Evolutionary conservation across 2,113 vertebrate genomes (phyloP).

Genomic region (Paedocypris sp.): DNA sequence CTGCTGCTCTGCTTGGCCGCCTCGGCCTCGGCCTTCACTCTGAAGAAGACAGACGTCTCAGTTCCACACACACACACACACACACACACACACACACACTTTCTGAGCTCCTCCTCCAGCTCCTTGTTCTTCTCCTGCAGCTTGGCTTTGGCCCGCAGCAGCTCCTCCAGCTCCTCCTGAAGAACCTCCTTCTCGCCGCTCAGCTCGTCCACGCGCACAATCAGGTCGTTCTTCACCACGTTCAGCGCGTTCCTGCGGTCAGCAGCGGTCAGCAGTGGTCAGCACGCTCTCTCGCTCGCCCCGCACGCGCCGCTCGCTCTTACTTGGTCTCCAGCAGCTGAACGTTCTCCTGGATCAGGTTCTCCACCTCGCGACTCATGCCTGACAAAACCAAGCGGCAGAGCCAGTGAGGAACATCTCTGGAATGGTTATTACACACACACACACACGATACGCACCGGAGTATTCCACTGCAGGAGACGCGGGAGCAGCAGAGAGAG

Average conservation of each 20-base stretch:
- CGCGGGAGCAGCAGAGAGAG: slow-evolving; percentile 74
- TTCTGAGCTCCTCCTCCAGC: slow-evolving; percentile 87
- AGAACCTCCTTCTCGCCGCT: slow-evolving; percentile 88
- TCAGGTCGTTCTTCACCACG: slow-evolving; percentile 96
- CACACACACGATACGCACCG: slow-evolving; percentile 84
- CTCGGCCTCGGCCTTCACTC: slow-evolving; percentile 78
- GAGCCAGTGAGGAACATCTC: no score
- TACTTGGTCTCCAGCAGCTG: slow-evolving; percentile 97
- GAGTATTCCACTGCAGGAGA: slow-evolving; percentile 97
- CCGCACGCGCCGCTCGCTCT: no score
- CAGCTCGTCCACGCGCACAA: slow-evolving; percentile 88
- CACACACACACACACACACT: slow-evolving; percentile 64
- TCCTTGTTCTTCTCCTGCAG: slow-evolving; percentile 80
- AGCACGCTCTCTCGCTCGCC: no score
- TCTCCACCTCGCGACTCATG: slow-evolving; percentile 97
- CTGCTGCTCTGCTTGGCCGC: slow-evolving; percentile 67
- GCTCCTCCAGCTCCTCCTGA: slow-evolving; percentile 79
- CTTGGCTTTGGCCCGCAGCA: slow-evolving; percentile 78
- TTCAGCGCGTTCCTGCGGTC: slow-evolving; percentile 85
- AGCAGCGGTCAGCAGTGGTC: no score
- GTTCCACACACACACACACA: slow-evolving; percentile 41
- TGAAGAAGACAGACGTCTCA: slow-evolving; percentile 34
- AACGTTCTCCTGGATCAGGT: slow-evolving; percentile 92
- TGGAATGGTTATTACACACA: no score
- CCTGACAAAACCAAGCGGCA: slow-evolving; percentile 65